phyloP scores from a whole-genome alignment of 2,113 vertebrate species.

The Oenanthe oenanthe region DNA sequence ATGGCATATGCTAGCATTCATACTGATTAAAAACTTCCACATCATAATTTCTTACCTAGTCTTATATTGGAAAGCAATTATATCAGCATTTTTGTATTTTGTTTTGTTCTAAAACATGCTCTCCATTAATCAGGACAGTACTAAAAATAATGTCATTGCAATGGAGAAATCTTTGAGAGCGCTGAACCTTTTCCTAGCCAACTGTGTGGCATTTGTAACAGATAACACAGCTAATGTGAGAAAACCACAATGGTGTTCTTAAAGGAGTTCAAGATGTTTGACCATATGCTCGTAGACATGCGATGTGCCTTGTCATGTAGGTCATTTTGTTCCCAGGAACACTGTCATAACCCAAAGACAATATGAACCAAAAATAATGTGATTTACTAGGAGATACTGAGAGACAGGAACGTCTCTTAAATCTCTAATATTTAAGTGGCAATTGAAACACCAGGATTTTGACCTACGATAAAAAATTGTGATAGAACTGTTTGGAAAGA shows the following conservation, averaged over 20 bases:
- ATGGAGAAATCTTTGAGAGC: background rate
- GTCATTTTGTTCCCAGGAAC: background rate
- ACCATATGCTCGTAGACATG: background rate
- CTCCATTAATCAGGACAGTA: background rate
- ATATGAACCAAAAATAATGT: background rate
- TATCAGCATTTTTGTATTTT: background rate
- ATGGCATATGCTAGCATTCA: background rate
- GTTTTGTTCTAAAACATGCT: background rate
- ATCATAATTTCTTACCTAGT: background rate
- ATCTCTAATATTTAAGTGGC: background rate
- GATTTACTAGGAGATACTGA: background rate
- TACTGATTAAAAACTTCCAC: background rate
- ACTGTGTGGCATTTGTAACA: background rate
- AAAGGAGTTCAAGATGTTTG: conserved; percentile 19
- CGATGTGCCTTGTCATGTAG: background rate
- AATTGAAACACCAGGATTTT: background rate
- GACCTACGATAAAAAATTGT: background rate
- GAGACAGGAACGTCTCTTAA: background rate
- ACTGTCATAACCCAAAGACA: background rate
- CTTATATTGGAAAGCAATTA: background rate
- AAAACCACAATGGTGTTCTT: conserved; percentile 18
- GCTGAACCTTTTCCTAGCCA: background rate
- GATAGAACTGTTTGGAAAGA: background rate
- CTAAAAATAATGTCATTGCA: background rate
- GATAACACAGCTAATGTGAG: background rate